Conservation (phyloP, 2,113 vertebrate genomes). For the Melanostigma gelatinosum region DNA sequence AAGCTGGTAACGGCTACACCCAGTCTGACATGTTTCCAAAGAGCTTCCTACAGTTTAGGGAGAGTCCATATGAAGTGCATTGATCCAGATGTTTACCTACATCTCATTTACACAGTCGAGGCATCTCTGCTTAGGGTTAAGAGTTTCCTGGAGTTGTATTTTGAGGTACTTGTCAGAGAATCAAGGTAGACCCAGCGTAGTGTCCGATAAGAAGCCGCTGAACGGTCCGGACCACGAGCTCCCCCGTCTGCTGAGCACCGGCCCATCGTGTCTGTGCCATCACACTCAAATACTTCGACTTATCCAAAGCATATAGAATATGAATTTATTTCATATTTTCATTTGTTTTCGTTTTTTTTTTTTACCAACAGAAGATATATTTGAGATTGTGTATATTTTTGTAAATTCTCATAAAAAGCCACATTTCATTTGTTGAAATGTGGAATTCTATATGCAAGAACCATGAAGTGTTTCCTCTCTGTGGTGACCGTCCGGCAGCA, state of each 20-base stretch:
- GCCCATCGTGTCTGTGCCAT: conserved; percentile 4
- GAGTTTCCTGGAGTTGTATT: not conserved
- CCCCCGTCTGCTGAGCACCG: not conserved
- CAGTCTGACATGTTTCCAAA: conserved; percentile 44
- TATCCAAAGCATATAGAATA: conserved; percentile 72
- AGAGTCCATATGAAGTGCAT: not conserved
- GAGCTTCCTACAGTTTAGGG: not conserved
- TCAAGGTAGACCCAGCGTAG: conserved; percentile 3
- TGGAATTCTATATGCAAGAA: conserved; percentile 73
- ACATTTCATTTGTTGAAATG: conserved; percentile 68
- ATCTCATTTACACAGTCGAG: not conserved
- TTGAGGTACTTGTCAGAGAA: conserved; percentile 6
- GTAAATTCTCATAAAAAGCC: conserved; percentile 61
- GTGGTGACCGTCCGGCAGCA: conserved; percentile 28
- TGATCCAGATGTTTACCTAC: conserved; percentile 6
- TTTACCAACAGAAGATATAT: conserved; percentile 34
- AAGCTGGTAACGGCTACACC: not conserved
- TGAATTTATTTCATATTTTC: conserved; percentile 15
- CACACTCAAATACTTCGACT: conserved; percentile 51
- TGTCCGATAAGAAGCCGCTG: not conserved
- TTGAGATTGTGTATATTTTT: conserved; percentile 67
- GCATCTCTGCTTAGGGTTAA: no score
- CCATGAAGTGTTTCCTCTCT: conserved; percentile 43
- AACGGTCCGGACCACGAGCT: not conserved
- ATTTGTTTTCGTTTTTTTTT: conserved; percentile 2